Conservation (phyloP, 2,113 vertebrate species). For the human region DNA sequence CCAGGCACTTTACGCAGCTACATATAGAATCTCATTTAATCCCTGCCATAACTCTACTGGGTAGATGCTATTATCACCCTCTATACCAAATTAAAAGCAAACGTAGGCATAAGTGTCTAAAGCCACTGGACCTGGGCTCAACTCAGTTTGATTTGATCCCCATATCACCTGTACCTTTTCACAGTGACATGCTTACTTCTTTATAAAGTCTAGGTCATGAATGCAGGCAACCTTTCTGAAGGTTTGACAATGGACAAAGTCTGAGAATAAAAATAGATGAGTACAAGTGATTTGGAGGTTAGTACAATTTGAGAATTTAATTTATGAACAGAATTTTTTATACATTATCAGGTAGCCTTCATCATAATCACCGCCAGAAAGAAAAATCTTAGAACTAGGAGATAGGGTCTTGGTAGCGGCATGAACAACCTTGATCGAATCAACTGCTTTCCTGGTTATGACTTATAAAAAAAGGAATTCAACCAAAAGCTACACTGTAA, state of each 20-base stretch:
- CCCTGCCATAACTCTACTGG: neutral
- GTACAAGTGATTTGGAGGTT: neutral
- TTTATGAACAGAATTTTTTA: neutral
- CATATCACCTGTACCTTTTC: neutral
- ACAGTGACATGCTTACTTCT: neutral
- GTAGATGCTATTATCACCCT: neutral
- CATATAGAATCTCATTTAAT: neutral
- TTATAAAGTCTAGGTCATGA: neutral
- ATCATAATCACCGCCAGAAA: neutral
- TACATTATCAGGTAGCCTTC: neutral
- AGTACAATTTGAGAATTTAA: neutral
- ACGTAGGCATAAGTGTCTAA: neutral
- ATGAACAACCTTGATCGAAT: neutral
- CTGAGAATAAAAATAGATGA: neutral
- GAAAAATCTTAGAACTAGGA: neutral
- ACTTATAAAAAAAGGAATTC: neutral
- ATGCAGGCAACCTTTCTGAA: neutral
- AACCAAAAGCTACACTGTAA: neutral
- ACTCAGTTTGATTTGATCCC: neutral
- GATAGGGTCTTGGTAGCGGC: neutral
- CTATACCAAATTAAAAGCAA: neutral
- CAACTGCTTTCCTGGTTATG: neutral
- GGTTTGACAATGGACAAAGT: neutral
- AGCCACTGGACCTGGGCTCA: neutral
- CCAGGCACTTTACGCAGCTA: neutral